phyloP scores from a whole-genome alignment of 2,113 vertebrate species.

The Malaclemys terrapin region DNA sequence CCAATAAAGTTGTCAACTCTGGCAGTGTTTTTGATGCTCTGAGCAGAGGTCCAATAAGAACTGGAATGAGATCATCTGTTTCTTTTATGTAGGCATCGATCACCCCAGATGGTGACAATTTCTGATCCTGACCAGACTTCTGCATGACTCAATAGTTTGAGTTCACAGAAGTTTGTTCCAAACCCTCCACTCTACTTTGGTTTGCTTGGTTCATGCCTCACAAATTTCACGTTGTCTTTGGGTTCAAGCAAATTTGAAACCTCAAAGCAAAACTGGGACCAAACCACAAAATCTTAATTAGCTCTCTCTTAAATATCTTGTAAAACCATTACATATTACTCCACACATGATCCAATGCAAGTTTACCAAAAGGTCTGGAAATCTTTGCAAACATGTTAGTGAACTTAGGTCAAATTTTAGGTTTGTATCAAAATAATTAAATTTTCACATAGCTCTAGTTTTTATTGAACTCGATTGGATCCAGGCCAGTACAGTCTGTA shows the following conservation, averaged over 20 bases:
- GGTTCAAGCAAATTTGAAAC: background rate
- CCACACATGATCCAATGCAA: background rate
- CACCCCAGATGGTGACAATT: background rate
- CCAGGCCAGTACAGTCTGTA: background rate
- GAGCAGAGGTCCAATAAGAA: background rate
- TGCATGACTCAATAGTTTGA: background rate
- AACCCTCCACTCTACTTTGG: background rate
- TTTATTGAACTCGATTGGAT: background rate
- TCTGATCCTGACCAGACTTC: background rate
- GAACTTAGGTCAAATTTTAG: background rate
- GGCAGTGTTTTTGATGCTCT: background rate
- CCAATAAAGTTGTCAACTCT: background rate
- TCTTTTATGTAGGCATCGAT: background rate
- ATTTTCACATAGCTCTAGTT: background rate
- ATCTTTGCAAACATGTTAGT: background rate
- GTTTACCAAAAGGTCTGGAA: background rate
- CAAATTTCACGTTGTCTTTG: background rate
- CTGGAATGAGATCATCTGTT: background rate
- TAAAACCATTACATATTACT: background rate
- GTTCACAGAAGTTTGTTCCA: background rate
- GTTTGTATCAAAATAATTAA: background rate
- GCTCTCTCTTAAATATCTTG: background rate
- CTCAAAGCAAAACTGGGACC: background rate
- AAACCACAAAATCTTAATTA: rapidly evolving
- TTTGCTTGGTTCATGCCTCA: background rate